Evolutionary conservation across 2,797 vertebrate genomes (phyloP).

Genomic region (Nothura maculosa): DNA sequence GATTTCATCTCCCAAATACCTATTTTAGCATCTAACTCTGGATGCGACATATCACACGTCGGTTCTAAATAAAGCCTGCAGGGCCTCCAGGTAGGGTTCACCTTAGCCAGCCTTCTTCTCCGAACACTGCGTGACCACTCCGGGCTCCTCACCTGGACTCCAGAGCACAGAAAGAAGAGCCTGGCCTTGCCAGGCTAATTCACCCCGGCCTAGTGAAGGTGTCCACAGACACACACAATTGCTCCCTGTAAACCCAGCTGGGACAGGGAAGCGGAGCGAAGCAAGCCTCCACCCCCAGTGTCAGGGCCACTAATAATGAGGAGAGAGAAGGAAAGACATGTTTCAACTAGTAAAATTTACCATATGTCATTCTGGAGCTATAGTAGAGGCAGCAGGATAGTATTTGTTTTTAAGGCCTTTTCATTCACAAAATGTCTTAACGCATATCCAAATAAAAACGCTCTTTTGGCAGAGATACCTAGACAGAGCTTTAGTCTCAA

Average conservation of each 20-base stretch:
- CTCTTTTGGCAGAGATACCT: neutral
- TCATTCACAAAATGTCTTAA: neutral
- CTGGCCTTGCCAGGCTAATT: neutral
- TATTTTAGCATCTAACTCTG: neutral
- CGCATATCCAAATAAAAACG: constrained; percentile 10
- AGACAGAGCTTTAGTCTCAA: neutral
- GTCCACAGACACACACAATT: neutral
- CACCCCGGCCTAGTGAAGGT: fast-evolving
- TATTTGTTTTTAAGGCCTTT: neutral
- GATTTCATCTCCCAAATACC: neutral
- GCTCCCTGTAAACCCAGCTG: neutral
- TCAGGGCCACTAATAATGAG: neutral
- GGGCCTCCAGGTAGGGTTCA: neutral
- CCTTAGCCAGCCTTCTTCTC: neutral
- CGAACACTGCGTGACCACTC: fast-evolving
- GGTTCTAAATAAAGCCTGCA: neutral
- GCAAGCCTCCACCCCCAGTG: neutral
- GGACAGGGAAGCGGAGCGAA: neutral
- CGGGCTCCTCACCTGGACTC: neutral
- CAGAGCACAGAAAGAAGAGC: neutral
- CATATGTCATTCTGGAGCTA: neutral
- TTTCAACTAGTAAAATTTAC: neutral
- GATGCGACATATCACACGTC: fast-evolving
- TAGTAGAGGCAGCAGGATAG: neutral
- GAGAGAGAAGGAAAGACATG: neutral